These are phyloP conservation scores for Periophthalmus magnuspinnatus DNA, from an alignment of 2,797 vertebrate genomes.

Conservation along the genomic window DNA sequence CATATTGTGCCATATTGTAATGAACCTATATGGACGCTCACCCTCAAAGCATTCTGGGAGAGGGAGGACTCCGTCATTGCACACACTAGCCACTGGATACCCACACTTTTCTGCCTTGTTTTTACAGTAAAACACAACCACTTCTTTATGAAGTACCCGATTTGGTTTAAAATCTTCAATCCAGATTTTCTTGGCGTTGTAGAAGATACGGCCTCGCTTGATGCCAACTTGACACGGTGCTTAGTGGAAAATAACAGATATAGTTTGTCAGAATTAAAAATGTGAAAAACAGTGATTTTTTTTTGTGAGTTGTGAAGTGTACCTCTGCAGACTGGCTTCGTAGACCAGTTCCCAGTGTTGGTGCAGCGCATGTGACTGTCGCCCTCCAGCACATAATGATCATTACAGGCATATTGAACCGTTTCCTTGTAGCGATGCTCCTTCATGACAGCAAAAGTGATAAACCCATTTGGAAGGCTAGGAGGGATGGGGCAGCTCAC, in stretches of 20 bases:
- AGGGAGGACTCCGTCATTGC: slow-evolving; percentile 79
- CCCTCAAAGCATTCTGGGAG: slow-evolving; percentile 86
- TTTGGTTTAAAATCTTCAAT: slow-evolving; percentile 81
- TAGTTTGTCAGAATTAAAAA: background rate
- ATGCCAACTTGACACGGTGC: slow-evolving; percentile 83
- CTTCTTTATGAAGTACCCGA: slow-evolving; percentile 80
- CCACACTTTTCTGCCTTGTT: slow-evolving; percentile 82
- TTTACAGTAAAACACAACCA: slow-evolving; percentile 84
- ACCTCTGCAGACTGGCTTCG: slow-evolving; percentile 84
- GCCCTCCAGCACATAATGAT: slow-evolving; percentile 78
- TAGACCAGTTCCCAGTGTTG: slow-evolving; percentile 84
- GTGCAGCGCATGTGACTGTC: slow-evolving; percentile 75
- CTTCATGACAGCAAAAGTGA: slow-evolving; percentile 79
- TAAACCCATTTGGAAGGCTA: slow-evolving; percentile 81
- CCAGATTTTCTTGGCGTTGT: slow-evolving; percentile 78
- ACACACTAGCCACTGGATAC: slow-evolving; percentile 77
- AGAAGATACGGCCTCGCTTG: slow-evolving; percentile 84
- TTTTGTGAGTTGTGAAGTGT: slow-evolving; percentile 20
- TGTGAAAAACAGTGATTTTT: background rate
- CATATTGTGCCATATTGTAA: background rate
- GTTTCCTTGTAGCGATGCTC: slow-evolving; percentile 82
- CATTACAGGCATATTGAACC: slow-evolving; percentile 83
- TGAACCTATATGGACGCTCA: slow-evolving; percentile 47
- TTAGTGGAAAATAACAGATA: slow-evolving; percentile 44
- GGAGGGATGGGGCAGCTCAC: slow-evolving; percentile 82